Conservation (phyloP, 1,140 invertebrate genomes). For the Papilio polytes region DNA sequence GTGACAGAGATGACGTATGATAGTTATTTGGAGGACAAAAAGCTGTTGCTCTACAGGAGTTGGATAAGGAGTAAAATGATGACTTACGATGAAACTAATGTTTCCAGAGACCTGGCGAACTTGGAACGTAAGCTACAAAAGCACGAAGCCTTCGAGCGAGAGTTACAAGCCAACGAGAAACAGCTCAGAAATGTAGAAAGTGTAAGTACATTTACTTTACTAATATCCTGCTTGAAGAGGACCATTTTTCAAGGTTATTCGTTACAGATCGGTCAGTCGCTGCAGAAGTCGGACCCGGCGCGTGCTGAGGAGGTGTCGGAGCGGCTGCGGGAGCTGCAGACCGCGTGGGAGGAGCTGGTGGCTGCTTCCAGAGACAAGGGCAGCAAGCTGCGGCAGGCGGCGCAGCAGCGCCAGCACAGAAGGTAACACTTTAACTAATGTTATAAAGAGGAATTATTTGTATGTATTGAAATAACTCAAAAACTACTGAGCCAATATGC, state of each 20-base stretch:
- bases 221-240: not conserved
- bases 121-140: conserved; percentile 97
- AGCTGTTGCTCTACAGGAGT: too few species aligned
- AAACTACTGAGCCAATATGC: too few species aligned
- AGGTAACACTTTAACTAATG: conserved; percentile 48
- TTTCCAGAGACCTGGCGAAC: conserved; percentile 92
- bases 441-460: too few species aligned
- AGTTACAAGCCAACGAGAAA: conserved; percentile 95
- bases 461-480: too few species aligned
- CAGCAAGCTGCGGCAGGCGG: conserved; percentile 90
- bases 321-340: conserved; percentile 57
- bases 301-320: conserved; percentile 60
- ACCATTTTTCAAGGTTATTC: not conserved
- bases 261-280: conserved; percentile 71
- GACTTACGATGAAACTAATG: conserved; percentile 10
- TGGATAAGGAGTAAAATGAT: too few species aligned
- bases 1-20: too few species aligned
- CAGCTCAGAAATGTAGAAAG: conserved; percentile 94
- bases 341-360: conserved; percentile 67
- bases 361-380: conserved; percentile 92
- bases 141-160: conserved; percentile 98
- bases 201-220: conserved; percentile 60
- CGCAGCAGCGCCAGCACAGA: conserved; percentile 90
- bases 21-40: too few species aligned
- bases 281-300: conserved; percentile 73